Evolutionary conservation across 2,113 vertebrate species (phyloP).

Genomic region (Parus major): DNA sequence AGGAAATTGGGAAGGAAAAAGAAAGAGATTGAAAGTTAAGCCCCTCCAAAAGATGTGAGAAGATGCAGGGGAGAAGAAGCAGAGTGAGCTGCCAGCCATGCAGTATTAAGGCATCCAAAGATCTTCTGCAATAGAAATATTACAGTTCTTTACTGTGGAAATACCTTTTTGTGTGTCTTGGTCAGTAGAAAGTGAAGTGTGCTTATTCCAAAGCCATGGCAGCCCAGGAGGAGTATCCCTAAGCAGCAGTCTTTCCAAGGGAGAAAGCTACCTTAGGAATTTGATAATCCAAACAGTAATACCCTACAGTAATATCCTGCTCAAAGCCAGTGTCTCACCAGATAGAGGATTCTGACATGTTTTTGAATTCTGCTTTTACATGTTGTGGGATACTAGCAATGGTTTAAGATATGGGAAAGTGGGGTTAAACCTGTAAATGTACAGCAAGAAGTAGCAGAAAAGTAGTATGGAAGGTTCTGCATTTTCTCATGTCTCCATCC

Average conservation of each 20-base stretch:
- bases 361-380: neutral
- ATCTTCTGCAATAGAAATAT: neutral
- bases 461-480: neutral
- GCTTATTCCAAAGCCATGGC: neutral
- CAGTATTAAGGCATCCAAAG: neutral
- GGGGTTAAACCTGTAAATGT: neutral
- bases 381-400: neutral
- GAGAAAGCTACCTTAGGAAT: neutral
- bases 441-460: neutral
- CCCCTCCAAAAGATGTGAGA: neutral
- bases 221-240: neutral
- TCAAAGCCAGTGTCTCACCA: neutral
- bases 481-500: neutral
- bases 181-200: neutral
- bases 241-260: neutral
- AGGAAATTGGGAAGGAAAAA: neutral
- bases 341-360: fast-evolving
- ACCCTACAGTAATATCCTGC: neutral
- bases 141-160: neutral
- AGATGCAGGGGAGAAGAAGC: neutral
- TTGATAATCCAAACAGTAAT: neutral
- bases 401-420: neutral
- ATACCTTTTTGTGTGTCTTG: neutral
- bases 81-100: neutral
- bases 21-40: neutral